Percentiles rank a stretch among this genome's conserved stretches.
Conservation (phyloP, 2,888 invertebrate genomes). For the Tetragonula carbonaria region DNA sequence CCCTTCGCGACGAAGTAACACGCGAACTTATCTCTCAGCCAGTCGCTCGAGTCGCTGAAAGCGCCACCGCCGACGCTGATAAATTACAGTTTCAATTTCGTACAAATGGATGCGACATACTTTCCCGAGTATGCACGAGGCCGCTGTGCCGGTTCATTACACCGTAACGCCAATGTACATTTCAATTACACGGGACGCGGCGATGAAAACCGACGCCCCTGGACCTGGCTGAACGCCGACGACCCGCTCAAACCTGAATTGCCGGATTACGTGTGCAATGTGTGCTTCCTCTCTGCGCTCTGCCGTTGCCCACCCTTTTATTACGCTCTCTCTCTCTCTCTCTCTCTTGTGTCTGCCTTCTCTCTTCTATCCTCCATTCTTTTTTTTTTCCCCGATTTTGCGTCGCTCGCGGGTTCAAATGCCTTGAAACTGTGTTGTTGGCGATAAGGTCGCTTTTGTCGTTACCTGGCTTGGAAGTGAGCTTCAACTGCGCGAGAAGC, state of each 20-base stretch:
- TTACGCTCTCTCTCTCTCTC: not conserved
- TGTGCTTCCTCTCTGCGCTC: not conserved
- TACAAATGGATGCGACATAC: constrained; percentile 60
- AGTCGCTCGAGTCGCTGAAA: not conserved
- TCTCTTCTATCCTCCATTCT: too few relatives aligned
- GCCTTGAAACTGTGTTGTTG: too few relatives aligned
- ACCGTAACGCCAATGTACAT: constrained; percentile 60
- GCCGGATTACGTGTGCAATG: constrained; percentile 23
- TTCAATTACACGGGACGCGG: constrained; percentile 49
- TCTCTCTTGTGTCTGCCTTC: not conserved
- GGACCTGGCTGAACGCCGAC: constrained; percentile 53
- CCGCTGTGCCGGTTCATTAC: constrained; percentile 54
- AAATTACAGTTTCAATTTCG: constrained; percentile 65
- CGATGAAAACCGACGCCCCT: constrained; percentile 53
- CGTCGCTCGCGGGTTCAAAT: too few relatives aligned
- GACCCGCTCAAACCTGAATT: constrained; percentile 48
- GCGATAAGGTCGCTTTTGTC: too few relatives aligned
- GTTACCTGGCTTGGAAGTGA: too few relatives aligned
- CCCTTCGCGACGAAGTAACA: constrained; percentile 18
- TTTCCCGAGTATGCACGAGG: constrained; percentile 49
- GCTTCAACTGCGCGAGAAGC: too few relatives aligned
- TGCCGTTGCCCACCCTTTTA: not conserved
- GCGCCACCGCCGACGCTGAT: constrained; percentile 9
- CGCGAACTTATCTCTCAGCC: constrained; percentile 11
- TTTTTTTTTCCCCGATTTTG: too few relatives aligned